Percentiles rank a stretch among this genome's conserved stretches.
phyloP scores from a whole-genome alignment of 2,113 vertebrate species.

The Paradoxurus hermaphroditus region DNA sequence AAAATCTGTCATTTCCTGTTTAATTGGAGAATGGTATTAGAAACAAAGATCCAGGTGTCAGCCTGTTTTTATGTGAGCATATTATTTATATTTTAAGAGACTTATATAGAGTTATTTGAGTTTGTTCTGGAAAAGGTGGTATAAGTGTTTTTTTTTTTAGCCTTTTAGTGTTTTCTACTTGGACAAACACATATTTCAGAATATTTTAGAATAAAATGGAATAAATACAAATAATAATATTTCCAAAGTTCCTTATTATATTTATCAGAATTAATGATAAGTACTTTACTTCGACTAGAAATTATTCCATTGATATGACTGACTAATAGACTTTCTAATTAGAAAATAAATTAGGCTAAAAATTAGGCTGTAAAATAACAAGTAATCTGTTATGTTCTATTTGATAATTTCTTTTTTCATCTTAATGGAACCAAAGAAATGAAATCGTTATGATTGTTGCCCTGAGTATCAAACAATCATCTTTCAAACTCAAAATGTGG shows the following conservation, averaged over 20 bases:
- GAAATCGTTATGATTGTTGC: neutral
- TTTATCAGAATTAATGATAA: constrained; percentile 34
- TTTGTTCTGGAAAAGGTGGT: neutral
- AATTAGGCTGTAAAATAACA: constrained; percentile 34
- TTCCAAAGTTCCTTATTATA: neutral
- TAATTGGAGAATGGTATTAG: neutral
- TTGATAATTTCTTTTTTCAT: constrained; percentile 7
- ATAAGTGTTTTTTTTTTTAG: neutral
- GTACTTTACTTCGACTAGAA: constrained; percentile 40
- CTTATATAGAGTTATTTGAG: neutral
- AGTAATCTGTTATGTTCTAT: constrained; percentile 37
- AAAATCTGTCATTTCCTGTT: neutral
- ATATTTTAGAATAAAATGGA: neutral
- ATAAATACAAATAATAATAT: neutral
- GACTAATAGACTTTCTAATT: constrained; percentile 46
- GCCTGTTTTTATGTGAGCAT: neutral
- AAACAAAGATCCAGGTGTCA: neutral
- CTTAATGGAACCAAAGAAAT: constrained; percentile 31
- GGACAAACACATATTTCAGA: neutral
- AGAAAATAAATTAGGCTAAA: constrained; percentile 49
- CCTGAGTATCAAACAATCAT: constrained; percentile 10
- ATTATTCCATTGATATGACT: constrained; percentile 5
- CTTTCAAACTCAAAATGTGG: neutral
- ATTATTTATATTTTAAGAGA: neutral
- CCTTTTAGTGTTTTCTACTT: neutral